Evolutionary conservation across 2,113 vertebrate species (phyloP).

Genomic region (Chunga burmeisteri): DNA sequence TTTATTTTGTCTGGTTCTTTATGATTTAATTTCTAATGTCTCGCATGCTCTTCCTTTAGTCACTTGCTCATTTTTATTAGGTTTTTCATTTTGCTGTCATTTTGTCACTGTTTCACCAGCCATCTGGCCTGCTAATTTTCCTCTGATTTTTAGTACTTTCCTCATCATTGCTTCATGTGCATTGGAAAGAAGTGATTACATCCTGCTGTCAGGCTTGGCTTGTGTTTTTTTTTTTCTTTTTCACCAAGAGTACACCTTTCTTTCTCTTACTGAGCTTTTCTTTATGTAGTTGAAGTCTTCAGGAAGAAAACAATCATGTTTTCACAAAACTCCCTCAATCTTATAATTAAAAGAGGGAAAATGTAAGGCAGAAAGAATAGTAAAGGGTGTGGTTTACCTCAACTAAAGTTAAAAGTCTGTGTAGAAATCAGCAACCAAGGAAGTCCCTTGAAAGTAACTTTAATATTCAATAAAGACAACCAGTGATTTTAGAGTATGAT

Average conservation of each 20-base stretch:
- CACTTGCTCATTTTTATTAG: slow-evolving; percentile 46
- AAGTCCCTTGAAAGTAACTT: background rate
- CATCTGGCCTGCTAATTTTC: slow-evolving; percentile 55
- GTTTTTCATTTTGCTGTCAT: slow-evolving; percentile 31
- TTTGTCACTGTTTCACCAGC: slow-evolving; percentile 44
- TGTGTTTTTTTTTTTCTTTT: background rate
- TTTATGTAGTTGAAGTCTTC: background rate
- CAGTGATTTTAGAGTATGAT: background rate
- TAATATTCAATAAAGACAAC: background rate
- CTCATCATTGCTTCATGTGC: slow-evolving; percentile 40
- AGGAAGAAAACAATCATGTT: background rate
- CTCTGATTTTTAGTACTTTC: slow-evolving; percentile 43
- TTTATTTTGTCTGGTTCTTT: background rate
- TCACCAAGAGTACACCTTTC: background rate
- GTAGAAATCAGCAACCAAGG: background rate
- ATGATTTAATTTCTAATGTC: slow-evolving; percentile 17
- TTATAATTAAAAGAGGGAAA: background rate
- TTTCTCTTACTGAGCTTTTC: background rate
- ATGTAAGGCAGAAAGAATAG: background rate
- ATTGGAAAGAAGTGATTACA: slow-evolving; percentile 26
- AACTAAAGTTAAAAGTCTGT: background rate
- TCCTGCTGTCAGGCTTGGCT: slow-evolving; percentile 14
- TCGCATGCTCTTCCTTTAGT: slow-evolving; percentile 3
- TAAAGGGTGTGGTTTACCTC: background rate
- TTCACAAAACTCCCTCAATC: background rate